Conservation (phyloP, 1,140 invertebrate species). For the Pogonus chalceus region DNA sequence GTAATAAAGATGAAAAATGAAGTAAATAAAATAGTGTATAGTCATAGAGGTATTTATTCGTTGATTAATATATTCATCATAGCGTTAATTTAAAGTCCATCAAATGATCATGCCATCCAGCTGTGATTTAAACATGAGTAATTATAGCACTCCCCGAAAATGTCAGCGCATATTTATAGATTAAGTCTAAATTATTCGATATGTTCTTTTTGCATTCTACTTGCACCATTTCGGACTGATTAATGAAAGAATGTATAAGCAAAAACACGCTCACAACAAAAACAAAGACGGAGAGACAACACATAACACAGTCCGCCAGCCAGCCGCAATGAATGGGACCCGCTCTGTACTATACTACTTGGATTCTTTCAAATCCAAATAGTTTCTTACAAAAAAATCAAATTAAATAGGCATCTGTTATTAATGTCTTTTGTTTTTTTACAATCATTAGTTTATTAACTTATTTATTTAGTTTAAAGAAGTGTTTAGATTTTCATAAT, state of each 20-base stretch:
- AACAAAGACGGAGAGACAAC: neutral
- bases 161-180: constrained; percentile 7
- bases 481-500: no score
- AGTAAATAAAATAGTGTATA: no score
- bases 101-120: constrained; percentile 2
- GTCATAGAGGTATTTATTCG: no score
- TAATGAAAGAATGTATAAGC: constrained; percentile 6
- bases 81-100: neutral
- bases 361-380: no score
- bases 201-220: neutral
- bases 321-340: constrained; percentile 4
- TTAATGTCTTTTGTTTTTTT: no score
- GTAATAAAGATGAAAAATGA: no score
- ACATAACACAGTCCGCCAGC: neutral
- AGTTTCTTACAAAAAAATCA: no score
- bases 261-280: neutral
- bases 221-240: neutral
- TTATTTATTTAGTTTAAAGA: no score
- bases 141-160: constrained; percentile 2
- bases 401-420: no score
- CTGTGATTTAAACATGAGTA: constrained; percentile 3
- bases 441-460: no score
- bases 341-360: no score
- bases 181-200: neutral
- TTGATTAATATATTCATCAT: constrained; percentile 5